Base-by-base conservation (phyloP, 2,797 vertebrate species). In the Hipposideros larvatus region DNA sequence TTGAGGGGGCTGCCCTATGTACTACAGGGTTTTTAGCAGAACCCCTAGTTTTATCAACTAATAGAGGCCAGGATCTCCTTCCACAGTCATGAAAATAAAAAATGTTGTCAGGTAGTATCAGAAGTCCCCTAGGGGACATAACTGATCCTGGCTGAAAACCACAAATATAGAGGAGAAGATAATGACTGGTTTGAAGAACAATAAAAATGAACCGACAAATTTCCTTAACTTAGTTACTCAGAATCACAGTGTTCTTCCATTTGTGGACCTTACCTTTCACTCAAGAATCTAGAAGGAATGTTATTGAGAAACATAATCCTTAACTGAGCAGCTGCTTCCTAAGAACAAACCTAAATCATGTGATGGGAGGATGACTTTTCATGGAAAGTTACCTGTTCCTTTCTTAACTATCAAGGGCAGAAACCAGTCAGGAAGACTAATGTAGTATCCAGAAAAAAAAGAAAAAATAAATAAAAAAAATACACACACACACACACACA, bases 241-340 rank as follows among this genome's bases (percentile, higher is more conserved):
- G 55, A 41, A 55, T n/a, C 34, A 59, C 21, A 51, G n/a, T 1
- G 1, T 55, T 78, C 41, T 46, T 83, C 71, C 21, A 24, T 71
- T 63, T 70, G 73, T 43, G 28, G 87, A 79, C 7, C 8, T 71
- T 31, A 31, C 5, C 15, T 78, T 78, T 14, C 14, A n/a, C 21
- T 57, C 22, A 11, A 86, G 86, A 84, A 73, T 28, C 46, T 48
- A 88, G 53, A 77, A 95, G 65, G 10, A 83, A 46, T 9, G 7
- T n/a, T 61, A 2, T 13, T 31, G 14, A 21, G 28, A 87, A 92
- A 53, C 14, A 19, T 11, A 82, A 31, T 41, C 14, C 34, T 53
- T 34, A 41, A 37, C 53, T 24, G 11, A 75, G 13, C 2, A 57
- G 24, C 2, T 71, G 16, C 3, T 63, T 46, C 18, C 71, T 55